Evolutionary conservation across 2,888 invertebrate species (phyloP).

Genomic region (Cremastinae sp.): DNA sequence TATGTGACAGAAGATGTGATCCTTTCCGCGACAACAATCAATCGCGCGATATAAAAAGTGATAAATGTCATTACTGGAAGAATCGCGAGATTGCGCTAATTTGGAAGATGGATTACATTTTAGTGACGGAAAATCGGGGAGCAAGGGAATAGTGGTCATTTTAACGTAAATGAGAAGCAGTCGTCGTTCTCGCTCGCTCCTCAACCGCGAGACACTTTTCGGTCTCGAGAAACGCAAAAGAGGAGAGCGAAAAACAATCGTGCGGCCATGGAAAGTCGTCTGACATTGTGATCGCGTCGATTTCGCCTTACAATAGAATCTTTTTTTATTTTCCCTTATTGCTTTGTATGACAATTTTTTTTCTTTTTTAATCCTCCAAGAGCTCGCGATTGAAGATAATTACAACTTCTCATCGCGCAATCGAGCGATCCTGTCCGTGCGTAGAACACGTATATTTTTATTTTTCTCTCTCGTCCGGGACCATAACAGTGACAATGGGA

Average conservation of each 20-base stretch:
- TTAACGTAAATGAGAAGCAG: constrained; percentile 7
- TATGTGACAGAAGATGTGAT: constrained; percentile 55
- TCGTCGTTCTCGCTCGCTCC: constrained; percentile 3
- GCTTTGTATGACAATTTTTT: background rate
- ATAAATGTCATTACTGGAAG: background rate
- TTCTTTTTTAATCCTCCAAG: background rate
- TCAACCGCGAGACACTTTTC: constrained; percentile 5
- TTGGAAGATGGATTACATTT: background rate
- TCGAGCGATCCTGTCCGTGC: background rate
- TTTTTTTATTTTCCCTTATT: background rate
- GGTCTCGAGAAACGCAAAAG: constrained; percentile 16
- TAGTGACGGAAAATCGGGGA: background rate
- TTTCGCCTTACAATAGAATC: constrained; percentile 31
- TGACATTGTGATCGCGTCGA: constrained; percentile 37
- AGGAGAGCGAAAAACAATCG: constrained; percentile 15
- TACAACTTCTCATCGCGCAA: background rate
- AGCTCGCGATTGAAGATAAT: constrained; percentile 1
- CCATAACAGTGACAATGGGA: constrained; percentile 82
- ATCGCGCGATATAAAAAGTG: constrained; percentile 26
- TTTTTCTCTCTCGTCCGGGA: background rate
- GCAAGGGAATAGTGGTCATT: constrained; percentile 9
- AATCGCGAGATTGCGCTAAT: background rate
- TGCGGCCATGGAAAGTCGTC: constrained; percentile 43
- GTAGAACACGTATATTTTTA: background rate
- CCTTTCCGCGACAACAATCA: constrained; percentile 53